Conservation (phyloP, 2,888 invertebrate species). For the Nasonovia ribisnigri region DNA sequence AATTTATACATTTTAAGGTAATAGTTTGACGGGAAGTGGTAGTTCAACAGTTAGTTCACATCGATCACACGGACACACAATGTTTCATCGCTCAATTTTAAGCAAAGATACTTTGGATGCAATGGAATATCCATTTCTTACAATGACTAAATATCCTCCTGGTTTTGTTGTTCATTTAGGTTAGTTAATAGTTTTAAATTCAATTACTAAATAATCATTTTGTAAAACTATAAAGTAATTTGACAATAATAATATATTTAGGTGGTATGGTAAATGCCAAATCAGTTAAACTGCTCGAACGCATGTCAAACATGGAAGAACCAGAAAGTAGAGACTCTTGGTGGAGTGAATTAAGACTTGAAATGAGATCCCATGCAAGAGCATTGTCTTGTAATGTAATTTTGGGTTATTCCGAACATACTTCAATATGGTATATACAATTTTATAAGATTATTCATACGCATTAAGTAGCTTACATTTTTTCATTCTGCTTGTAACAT, state of each 20-base stretch:
- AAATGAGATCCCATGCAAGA: constrained; percentile 92
- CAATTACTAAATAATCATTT: neutral
- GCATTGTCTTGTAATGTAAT: constrained; percentile 95
- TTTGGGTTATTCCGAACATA: constrained; percentile 91
- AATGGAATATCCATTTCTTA: constrained; percentile 92
- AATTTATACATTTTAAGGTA: constrained; percentile 73
- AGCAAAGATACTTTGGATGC: constrained; percentile 69
- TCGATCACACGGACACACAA: constrained; percentile 47
- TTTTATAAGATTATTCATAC: neutral
- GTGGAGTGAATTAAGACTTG: constrained; percentile 97
- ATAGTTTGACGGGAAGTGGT: constrained; percentile 80
- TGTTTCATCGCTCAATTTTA: constrained; percentile 63
- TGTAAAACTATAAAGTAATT: neutral
- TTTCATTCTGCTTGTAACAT: no score
- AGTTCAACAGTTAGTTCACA: constrained; percentile 69
- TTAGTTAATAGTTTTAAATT: constrained; percentile 70
- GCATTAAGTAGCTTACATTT: no score
- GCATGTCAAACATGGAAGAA: constrained; percentile 87
- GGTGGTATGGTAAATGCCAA: constrained; percentile 87
- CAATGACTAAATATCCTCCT: constrained; percentile 89
- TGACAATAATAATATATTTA: constrained; percentile 68
- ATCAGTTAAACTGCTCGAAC: constrained; percentile 85
- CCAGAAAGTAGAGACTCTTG: constrained; percentile 93
- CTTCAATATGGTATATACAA: constrained; percentile 85
- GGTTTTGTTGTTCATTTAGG: constrained; percentile 92